Evolutionary conservation across 2,113 vertebrate species (phyloP), one percentile per base, ranked within the genome.

Genomic region (Clarias magur): DNA sequence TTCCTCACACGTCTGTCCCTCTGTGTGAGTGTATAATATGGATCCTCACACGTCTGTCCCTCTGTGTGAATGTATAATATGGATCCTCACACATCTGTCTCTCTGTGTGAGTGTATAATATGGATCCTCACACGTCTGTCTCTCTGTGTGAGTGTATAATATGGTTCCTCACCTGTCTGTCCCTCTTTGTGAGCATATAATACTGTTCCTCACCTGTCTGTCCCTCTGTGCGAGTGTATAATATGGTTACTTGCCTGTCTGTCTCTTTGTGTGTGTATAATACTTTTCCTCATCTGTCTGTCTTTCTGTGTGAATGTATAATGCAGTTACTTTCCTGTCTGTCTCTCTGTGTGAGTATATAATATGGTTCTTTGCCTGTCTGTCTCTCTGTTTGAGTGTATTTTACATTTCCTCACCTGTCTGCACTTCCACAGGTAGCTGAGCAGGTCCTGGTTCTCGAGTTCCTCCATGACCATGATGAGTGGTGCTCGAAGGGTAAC

Each of bases 361-460:
- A 73, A 0, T 80, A 38, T 2, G 0, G 2, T 42, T 42, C 10
- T 13, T 76, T 38, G 6, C 42, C 73, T 76, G 73, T 27, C 2
- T 70, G 27, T 70, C 27, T 30, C 67, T 72, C 15, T 17, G 13
- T 38, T 27, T 34, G 30, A 54, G 19, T 38, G 34, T 81, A 62
- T 60, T 23, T 1, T 34, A 2, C 1, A 3, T 9, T 12, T 62
- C 17, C 80, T 90, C 19, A 95, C 95, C 95, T 94, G 91, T 90
- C 95, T 92, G 91, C 94, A 95, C 89, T 88, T 87, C 95, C 95
- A 96, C 87, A 96, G 92, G 89, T 91, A 93, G 89, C 94, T 91
- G 76, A 96, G 94, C 88, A 96, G 91, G 87, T 96, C 95, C 90
- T 91, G 90, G 92, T 96, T 94, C 86, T 95, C 94, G 86, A 96